These are phyloP conservation scores for Philaethria dido DNA, from an alignment of 2,888 invertebrate species.

Conservation along the genomic window DNA sequence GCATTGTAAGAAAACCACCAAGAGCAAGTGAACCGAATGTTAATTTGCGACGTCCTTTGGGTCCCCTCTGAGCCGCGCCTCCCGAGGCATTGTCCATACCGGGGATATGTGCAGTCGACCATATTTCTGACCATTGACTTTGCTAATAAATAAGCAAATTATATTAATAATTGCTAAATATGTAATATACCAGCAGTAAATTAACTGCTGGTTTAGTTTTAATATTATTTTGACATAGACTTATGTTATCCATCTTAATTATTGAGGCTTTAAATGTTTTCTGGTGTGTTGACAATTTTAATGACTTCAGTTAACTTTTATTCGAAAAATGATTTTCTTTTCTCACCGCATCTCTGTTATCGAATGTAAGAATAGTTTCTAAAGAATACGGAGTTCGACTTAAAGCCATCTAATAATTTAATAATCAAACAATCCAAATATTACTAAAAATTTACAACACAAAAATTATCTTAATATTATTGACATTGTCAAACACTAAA, in stretches of 20 bases:
- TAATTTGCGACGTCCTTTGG: conserved; percentile 60
- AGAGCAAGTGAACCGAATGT: conserved; percentile 64
- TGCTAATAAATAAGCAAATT: conserved; percentile 43
- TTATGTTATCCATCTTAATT: no score
- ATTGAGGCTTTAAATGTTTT: no score
- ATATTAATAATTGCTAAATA: no score
- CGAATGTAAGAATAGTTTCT: conserved; percentile 69
- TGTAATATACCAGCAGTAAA: no score
- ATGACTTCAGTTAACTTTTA: no score
- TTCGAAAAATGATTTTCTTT: no score
- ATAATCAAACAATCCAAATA: conserved; percentile 22
- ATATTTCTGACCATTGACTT: conserved; percentile 69
- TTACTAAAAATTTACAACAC: background rate
- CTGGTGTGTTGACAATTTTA: no score
- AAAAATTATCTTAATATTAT: background rate
- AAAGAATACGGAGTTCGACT: conserved; percentile 51
- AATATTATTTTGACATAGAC: no score
- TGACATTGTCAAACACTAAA: background rate
- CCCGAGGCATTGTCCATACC: conserved; percentile 64
- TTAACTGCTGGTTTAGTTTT: no score
- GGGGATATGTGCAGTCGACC: conserved; percentile 70
- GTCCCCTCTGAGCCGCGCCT: conserved; percentile 46
- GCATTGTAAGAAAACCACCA: conserved; percentile 67
- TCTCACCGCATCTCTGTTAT: conserved; percentile 65
- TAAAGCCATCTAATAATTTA: conserved; percentile 36